Evolutionary conservation across 2,797 vertebrate species (phyloP).

Genomic region (Rhyacichthys aspro): DNA sequence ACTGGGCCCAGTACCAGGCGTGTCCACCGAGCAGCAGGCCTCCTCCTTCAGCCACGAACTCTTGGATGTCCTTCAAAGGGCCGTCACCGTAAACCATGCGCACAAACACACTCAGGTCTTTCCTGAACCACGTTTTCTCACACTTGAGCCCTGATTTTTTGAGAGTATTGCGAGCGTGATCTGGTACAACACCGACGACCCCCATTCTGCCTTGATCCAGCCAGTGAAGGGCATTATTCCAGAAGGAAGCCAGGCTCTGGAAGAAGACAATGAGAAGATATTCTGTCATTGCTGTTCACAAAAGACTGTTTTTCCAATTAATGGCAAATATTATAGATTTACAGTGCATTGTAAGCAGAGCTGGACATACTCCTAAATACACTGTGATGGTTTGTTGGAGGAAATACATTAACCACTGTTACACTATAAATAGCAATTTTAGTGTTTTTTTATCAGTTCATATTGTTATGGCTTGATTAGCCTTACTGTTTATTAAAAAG

Average conservation of each 20-base stretch:
- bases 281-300: not conserved
- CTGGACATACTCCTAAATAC: no score
- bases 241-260: constrained; percentile 70
- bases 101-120: constrained; percentile 79
- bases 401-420: no score
- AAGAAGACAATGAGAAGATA: not conserved
- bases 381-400: no score
- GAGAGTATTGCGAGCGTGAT: constrained; percentile 10
- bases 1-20: constrained; percentile 82
- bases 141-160: constrained; percentile 60
- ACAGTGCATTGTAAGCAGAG: no score
- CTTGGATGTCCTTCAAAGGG: constrained; percentile 70
- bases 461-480: no score
- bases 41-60: constrained; percentile 87
- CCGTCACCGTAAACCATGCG: constrained; percentile 66
- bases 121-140: constrained; percentile 61
- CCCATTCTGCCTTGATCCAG: constrained; percentile 78
- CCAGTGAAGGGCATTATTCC: constrained; percentile 82
- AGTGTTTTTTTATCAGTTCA: no score
- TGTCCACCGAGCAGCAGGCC: constrained; percentile 86
- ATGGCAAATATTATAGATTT: no score
- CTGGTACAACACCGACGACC: constrained; percentile 65
- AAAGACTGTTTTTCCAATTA: no score
- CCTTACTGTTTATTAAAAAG: no score
- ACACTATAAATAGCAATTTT: no score